Base-by-base conservation (phyloP, 2,888 invertebrate genomes). In the Tupiocoris notatus region DNA sequence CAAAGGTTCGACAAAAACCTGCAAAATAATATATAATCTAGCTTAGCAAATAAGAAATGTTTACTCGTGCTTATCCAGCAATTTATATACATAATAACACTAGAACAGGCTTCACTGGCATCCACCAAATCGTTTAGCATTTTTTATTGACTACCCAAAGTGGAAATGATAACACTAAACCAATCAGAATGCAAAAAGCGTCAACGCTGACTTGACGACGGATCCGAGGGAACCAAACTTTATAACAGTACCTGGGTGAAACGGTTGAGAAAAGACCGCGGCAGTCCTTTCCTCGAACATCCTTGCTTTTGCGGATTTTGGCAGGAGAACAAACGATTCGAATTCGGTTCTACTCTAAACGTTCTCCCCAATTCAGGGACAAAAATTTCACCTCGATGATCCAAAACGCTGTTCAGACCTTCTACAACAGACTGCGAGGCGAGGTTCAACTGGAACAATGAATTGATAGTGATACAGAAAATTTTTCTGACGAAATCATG, bases 341-440 rank as follows among this genome's bases (percentile, higher is more conserved):
- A 88, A 78, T 85, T 75, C 85, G 84, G 82, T 88, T 90, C 82
- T 0, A 98, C 89, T 78, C 88, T 86, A 83, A 98, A 98, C 0
- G 91, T 92, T 84, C 89, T 90, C 65, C 92, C 94, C 12, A 99
- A 86, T 85, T 99, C 99, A 0, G 99, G 96, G 76, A 99, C 92
- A 83, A 89, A 99, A 21, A 99, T 90, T 85, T 97, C 95, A 0
- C 95, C 95, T 81, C 99, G 88, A 83, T 99, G 99, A 87, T 99
- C 99, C 75, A 99, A 88, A 82, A 98, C 98, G 0, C 99, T 98
- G 83, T 99, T 99, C 1, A 99, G 87, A 24, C 98, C 99, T 87
- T 99, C 99, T 16, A 99, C 86, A 0, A 99, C 98, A 0, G 98
- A 95, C 84, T 99, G 99, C 0, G 98, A 97, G 0, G 99, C 99